Percentiles rank a stretch among this genome's conserved stretches.
Evolutionary conservation across 2,888 invertebrate species (phyloP).

Genomic region (Plebejus melissa): DNA sequence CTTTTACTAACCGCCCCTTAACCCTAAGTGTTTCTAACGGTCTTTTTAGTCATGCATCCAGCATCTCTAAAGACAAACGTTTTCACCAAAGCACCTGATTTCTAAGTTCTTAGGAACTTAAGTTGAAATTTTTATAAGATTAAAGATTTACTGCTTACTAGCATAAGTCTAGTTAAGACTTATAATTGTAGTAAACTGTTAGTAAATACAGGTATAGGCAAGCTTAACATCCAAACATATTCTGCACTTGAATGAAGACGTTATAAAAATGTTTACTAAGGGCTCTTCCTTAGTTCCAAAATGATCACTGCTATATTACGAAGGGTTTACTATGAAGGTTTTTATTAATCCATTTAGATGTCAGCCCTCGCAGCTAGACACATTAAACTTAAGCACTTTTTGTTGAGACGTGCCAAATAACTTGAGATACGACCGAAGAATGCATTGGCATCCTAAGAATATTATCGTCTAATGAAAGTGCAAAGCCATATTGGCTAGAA

Average conservation of each 20-base stretch:
- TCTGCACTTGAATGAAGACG: not conserved
- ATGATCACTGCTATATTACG: not conserved
- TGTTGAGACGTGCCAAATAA: constrained; percentile 15
- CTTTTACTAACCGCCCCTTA: not conserved
- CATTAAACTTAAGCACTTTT: constrained; percentile 4
- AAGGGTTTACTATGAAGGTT: not conserved
- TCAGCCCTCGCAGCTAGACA: not conserved
- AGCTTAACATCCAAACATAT: no score
- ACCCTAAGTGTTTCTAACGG: no score
- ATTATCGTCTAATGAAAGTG: not conserved
- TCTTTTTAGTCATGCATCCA: no score
- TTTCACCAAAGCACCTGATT: no score
- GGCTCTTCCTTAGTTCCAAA: not conserved
- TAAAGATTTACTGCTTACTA: no score
- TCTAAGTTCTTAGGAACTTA: no score
- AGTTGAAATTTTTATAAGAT: no score
- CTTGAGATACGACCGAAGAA: not conserved
- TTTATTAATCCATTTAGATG: constrained; percentile 12
- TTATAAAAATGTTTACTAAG: not conserved
- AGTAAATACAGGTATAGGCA: no score
- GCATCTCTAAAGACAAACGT: no score
- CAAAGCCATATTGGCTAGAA: not conserved
- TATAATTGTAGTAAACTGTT: no score
- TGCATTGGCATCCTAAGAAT: not conserved
- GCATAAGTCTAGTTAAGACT: no score